Evolutionary conservation across 2,888 invertebrate genomes (phyloP).

Genomic region (Limnephilus lunatus): DNA sequence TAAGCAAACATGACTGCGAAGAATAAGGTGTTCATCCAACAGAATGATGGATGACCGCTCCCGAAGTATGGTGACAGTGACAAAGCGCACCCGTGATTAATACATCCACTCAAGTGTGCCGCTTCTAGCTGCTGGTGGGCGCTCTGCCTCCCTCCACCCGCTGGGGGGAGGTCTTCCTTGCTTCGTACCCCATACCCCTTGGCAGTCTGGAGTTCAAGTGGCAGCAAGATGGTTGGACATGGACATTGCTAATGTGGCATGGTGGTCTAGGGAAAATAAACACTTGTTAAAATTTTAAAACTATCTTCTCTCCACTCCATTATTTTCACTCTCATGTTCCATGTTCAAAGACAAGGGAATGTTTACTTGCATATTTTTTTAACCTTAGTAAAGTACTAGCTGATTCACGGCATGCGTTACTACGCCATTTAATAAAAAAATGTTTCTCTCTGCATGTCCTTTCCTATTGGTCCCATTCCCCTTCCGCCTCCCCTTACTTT

Average conservation of each 20-base stretch:
- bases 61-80: slow-evolving; percentile 62
- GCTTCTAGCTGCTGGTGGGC: slow-evolving; percentile 8
- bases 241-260: slow-evolving; percentile 27
- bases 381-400: background rate
- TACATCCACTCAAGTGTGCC: slow-evolving; percentile 54
- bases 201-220: slow-evolving; percentile 51
- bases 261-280: slow-evolving; percentile 38
- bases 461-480: too few species aligned
- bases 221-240: slow-evolving; percentile 42
- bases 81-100: slow-evolving; percentile 63
- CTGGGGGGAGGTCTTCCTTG: background rate
- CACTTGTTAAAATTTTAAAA: too few species aligned
- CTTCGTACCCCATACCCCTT: background rate
- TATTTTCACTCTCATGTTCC: too few species aligned
- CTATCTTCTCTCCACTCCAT: background rate
- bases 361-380: background rate
- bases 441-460: too few species aligned
- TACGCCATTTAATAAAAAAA: too few species aligned
- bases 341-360: background rate
- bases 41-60: slow-evolving; percentile 61
- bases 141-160: background rate
- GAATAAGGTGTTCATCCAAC: slow-evolving; percentile 51
- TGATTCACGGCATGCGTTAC: too few species aligned
- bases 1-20: slow-evolving; percentile 43
- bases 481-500: too few species aligned